phyloP scores from a whole-genome alignment of 2,888 invertebrate genomes.

The Diabrotica balteata region DNA sequence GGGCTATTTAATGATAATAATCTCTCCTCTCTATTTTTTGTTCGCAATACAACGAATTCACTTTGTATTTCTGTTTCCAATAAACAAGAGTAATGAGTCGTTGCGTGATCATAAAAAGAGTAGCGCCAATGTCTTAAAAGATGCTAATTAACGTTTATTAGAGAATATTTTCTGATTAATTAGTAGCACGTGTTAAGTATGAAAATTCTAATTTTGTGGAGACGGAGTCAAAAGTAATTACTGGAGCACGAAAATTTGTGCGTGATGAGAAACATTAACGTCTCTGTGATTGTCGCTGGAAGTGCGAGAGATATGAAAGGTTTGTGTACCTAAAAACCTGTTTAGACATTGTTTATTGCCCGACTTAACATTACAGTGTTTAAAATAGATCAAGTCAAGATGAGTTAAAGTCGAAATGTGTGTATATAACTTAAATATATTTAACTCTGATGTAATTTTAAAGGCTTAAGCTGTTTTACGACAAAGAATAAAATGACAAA shows the following conservation, averaged over 20 bases:
- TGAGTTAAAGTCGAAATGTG: conserved; percentile 14
- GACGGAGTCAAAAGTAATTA: conserved; percentile 30
- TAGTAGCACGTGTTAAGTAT: conserved; percentile 40
- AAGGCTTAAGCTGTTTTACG: too few relatives aligned
- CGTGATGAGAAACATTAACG: conserved; percentile 31
- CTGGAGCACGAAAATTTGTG: conserved; percentile 33
- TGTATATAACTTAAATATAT: conserved; percentile 4
- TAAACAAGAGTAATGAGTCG: conserved; percentile 7
- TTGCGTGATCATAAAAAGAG: conserved; percentile 5
- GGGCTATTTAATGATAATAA: too few relatives aligned
- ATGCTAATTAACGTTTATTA: conserved; percentile 10
- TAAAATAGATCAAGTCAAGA: conserved; percentile 24
- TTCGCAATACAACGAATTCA: too few relatives aligned
- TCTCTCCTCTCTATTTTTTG: too few relatives aligned
- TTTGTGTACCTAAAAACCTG: conserved; percentile 24
- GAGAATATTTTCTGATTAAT: conserved; percentile 41
- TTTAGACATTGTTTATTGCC: conserved; percentile 27
- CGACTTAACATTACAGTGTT: conserved; percentile 13
- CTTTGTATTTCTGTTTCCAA: background rate
- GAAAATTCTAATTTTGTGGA: conserved; percentile 35
- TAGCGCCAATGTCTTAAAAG: background rate
- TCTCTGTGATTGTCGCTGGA: conserved; percentile 21
- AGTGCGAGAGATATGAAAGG: conserved; percentile 27
- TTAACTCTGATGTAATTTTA: background rate
- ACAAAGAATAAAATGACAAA: too few relatives aligned